Base-by-base conservation (phyloP, 2,113 vertebrate genomes). In the Lasiurus cinereus region DNA sequence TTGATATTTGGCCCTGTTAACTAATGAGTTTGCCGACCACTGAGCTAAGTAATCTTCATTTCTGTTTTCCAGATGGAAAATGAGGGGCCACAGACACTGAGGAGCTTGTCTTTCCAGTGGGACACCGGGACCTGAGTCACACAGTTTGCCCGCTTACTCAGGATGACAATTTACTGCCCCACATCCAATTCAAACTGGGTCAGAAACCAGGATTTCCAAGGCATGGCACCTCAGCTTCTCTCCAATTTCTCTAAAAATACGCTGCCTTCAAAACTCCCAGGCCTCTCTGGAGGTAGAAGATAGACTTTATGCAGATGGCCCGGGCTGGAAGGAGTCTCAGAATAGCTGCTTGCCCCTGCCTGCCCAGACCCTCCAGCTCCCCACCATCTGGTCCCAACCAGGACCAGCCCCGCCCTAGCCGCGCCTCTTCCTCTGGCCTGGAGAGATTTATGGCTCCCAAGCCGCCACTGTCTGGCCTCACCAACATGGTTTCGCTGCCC, bases 401-500 rank as follows among this genome's bases (percentile, higher is more conserved):
- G 94, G 48, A 18, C 43, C 77, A 54, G 67, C 12, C 27, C 39
- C 3, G 8, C 11, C 31, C 78, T 78, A 79, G 78, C 84, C 88
- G 84, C 0, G 5, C 69, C 69, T 24, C 74, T 93, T 70, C 56
- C 29, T 85, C 16, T 15, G 62, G 69, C 33, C 83, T 85, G 91
- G 46, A 94, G 93, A 94, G 96, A 86, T 92, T 77, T 93, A 83
- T 83, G 70, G 72, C 59, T 94, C 88, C 91, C 72, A 67, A 69
- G 91, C 50, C 31, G 13, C 91, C 19, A 0, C 52, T 0, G 0
- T 82, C 56, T n/a, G 74, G 78, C 76, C 76, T 70, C 15, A 0
- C 5, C 16, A 79, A 52, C 24, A 0, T 0, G 5, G 64, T 62
- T 78, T 73, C 27, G 66, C 69, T 21, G 29, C 11, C 1, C 29